Evolutionary conservation across 2,888 invertebrate genomes (phyloP).

Genomic region (Julus scanicus): DNA sequence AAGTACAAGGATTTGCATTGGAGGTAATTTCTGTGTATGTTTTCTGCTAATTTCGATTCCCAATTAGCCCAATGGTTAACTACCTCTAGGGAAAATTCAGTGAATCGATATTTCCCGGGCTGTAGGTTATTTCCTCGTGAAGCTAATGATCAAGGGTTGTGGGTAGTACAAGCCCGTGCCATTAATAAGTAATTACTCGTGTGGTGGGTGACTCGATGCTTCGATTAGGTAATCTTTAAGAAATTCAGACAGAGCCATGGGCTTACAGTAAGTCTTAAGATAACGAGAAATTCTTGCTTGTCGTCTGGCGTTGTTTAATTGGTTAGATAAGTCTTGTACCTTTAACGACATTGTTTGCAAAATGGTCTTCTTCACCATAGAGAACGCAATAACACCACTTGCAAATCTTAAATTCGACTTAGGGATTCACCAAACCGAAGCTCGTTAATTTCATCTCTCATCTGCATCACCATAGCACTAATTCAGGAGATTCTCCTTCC

Average conservation of each 20-base stretch:
- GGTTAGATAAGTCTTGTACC: neutral
- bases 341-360: neutral
- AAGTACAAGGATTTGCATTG: neutral
- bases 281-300: neutral
- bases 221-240: neutral
- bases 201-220: neutral
- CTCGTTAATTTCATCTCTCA: slow-evolving; percentile 21
- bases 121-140: neutral
- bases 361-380: neutral
- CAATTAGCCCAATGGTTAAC: neutral
- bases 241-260: neutral
- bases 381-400: neutral
- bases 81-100: neutral
- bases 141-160: neutral
- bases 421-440: neutral
- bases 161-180: neutral
- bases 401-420: neutral
- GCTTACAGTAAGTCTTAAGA: neutral
- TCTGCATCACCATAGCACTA: neutral
- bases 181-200: neutral
- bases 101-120: neutral
- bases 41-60: slow-evolving; percentile 1
- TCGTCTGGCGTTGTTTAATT: neutral
- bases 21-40: neutral
- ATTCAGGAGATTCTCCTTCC: neutral